Percentiles rank a stretch among this genome's conserved stretches.
These are phyloP conservation scores for Drosophila prostipennis DNA, from an alignment of 2,888 invertebrate species.

Conservation along the genomic window DNA sequence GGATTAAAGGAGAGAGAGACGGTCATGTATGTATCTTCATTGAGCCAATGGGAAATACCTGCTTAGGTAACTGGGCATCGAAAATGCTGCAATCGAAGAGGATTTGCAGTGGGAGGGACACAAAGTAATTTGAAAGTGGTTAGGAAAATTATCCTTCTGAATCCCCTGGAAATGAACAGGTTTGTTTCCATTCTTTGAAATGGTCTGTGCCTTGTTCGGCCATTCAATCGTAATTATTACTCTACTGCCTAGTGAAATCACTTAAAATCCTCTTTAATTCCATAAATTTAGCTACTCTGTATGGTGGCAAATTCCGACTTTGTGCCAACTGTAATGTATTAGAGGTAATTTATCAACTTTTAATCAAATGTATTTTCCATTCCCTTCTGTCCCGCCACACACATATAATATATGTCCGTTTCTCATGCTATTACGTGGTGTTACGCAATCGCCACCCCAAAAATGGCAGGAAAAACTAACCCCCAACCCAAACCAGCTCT, in stretches of 20 bases:
- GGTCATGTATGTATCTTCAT: constrained; percentile 28
- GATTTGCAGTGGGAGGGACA: constrained; percentile 18
- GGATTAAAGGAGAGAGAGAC: constrained; percentile 23
- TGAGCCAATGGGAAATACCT: constrained; percentile 36
- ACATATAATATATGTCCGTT: constrained; percentile 42
- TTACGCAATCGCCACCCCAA: constrained; percentile 46
- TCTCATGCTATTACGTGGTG: constrained; percentile 50
- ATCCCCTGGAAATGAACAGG: constrained; percentile 29
- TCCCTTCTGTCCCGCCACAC: constrained; percentile 7
- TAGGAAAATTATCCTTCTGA: constrained; percentile 28
- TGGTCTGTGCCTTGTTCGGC: background rate
- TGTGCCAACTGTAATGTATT: constrained; percentile 29
- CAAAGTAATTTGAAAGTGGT: constrained; percentile 41
- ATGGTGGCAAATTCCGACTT: background rate
- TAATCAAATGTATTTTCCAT: constrained; percentile 38
- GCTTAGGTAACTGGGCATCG: constrained; percentile 31
- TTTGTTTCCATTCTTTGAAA: constrained; percentile 1
- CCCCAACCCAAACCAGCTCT: constrained; percentile 1
- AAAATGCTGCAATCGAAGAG: constrained; percentile 32
- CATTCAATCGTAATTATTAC: background rate
- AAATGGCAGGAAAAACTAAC: constrained; percentile 27
- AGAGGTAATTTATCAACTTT: constrained; percentile 38
- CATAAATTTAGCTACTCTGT: background rate
- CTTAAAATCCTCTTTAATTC: background rate
- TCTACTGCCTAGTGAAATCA: background rate